A percentile compares a stretch with the other conserved stretches of the same genome.
phyloP scores from a whole-genome alignment of 2,113 vertebrate species.

The Pao palembangensis region DNA sequence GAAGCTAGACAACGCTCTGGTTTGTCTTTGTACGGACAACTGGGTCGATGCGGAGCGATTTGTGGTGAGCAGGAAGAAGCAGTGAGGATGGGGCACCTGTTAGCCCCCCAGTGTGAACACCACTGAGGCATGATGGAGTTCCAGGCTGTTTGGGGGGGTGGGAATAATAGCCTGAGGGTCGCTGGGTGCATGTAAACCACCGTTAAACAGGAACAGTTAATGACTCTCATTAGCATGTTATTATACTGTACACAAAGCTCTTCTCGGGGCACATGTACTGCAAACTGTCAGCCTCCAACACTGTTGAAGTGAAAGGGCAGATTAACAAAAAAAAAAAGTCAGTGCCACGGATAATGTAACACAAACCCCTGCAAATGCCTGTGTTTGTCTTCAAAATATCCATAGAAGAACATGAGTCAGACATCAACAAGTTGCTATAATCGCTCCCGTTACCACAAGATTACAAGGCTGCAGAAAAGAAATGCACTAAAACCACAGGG shows the following conservation, averaged over 20 bases:
- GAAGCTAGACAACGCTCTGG: slow-evolving; percentile 33
- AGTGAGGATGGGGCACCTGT: slow-evolving; percentile 49
- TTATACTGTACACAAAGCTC: too few species aligned
- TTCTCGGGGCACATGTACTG: too few species aligned
- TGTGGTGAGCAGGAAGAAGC: slow-evolving; percentile 65
- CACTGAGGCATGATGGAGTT: slow-evolving; percentile 45
- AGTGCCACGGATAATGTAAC: slow-evolving; percentile 15
- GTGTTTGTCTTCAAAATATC: slow-evolving; percentile 45
- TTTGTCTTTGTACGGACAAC: slow-evolving; percentile 64
- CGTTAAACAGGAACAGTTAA: too few species aligned
- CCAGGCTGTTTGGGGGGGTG: slow-evolving; percentile 11
- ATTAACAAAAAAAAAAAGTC: too few species aligned
- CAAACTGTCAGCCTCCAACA: too few species aligned
- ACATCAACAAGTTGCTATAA: slow-evolving; percentile 58
- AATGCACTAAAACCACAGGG: slow-evolving; percentile 63
- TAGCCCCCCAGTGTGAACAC: slow-evolving; percentile 41
- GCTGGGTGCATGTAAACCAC: too few species aligned
- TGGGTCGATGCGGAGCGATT: slow-evolving; percentile 64
- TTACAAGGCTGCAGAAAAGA: slow-evolving; percentile 54
- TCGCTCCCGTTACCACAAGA: slow-evolving; percentile 58
- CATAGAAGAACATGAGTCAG: slow-evolving; percentile 43
- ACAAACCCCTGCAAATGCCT: slow-evolving; percentile 32
- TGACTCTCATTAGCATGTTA: too few species aligned
- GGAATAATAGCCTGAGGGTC: too few species aligned
- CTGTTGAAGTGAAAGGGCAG: too few species aligned